Evolutionary conservation across 1,140 invertebrate genomes (phyloP).

Genomic region (Matsumurasca onukii): DNA sequence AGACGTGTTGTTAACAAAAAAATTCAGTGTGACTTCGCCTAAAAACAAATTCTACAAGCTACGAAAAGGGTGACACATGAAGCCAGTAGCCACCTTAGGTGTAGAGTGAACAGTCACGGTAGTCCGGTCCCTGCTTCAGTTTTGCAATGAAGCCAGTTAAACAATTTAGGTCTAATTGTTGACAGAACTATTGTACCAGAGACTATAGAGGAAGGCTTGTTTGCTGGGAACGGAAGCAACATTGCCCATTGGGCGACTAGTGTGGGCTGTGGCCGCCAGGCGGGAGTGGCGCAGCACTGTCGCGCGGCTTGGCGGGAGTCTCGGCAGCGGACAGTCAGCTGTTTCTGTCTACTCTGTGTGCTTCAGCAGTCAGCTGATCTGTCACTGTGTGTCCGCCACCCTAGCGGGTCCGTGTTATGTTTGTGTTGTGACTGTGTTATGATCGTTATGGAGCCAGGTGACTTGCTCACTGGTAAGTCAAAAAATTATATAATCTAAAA

Average conservation of each 20-base stretch:
- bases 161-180: too few species aligned
- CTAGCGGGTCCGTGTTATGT: not conserved
- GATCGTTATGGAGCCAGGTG: conserved; percentile 1
- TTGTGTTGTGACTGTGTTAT: not conserved
- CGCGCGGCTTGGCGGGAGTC: conserved; percentile 11
- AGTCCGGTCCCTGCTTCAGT: too few species aligned
- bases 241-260: not conserved
- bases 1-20: too few species aligned
- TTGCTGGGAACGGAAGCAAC: too few species aligned
- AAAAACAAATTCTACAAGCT: too few species aligned
- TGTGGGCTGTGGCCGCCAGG: not conserved
- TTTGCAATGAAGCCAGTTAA: too few species aligned
- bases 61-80: too few species aligned
- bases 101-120: too few species aligned
- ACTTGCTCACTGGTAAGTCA: conserved; percentile 15
- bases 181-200: too few species aligned
- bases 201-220: too few species aligned
- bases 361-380: not conserved
- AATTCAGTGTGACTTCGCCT: too few species aligned
- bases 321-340: not conserved
- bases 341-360: not conserved
- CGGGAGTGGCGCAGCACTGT: not conserved
- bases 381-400: not conserved
- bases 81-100: too few species aligned
- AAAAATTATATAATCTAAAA: not conserved